Evolutionary conservation across 2,797 vertebrate species (phyloP).

Genomic region (Ctenochaetus hawaiiensis): DNA sequence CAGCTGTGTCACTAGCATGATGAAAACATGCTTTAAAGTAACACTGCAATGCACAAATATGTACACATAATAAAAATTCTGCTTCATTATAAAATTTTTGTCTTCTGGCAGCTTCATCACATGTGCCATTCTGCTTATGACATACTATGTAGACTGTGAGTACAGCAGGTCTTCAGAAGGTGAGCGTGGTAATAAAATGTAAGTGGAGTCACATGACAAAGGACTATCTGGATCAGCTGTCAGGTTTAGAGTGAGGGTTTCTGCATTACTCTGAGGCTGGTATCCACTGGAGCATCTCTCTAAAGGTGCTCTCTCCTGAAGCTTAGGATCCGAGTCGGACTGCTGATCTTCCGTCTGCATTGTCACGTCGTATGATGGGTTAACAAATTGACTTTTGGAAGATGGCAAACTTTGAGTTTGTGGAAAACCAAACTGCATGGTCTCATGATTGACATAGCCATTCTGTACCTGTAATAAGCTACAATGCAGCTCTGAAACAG

Average conservation of each 20-base stretch:
- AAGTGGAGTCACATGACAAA: slow-evolving; percentile 41
- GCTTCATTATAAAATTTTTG: too few species aligned
- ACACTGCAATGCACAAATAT: too few species aligned
- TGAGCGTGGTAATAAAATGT: slow-evolving; percentile 46
- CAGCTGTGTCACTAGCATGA: too few species aligned
- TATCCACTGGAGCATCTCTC: slow-evolving; percentile 18
- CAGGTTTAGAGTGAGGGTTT: neutral
- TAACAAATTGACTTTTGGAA: slow-evolving; percentile 19
- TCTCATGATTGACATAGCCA: neutral
- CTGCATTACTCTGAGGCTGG: slow-evolving; percentile 19
- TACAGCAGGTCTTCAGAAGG: neutral
- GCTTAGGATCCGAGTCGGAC: slow-evolving; percentile 50
- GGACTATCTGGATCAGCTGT: neutral
- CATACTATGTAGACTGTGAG: neutral
- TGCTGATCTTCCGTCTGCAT: slow-evolving; percentile 64
- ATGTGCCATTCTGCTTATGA: neutral
- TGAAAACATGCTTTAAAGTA: too few species aligned
- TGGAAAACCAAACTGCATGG: neutral
- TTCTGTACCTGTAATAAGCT: neutral
- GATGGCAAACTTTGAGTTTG: slow-evolving; percentile 8
- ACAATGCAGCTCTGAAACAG: slow-evolving; percentile 40
- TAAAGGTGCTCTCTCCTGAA: neutral
- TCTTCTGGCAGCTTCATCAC: too few species aligned
- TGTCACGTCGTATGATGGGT: slow-evolving; percentile 41
- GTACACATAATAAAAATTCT: too few species aligned